Conservation (phyloP, 2,797 vertebrate genomes). For the Hoplostethus atlanticus region DNA sequence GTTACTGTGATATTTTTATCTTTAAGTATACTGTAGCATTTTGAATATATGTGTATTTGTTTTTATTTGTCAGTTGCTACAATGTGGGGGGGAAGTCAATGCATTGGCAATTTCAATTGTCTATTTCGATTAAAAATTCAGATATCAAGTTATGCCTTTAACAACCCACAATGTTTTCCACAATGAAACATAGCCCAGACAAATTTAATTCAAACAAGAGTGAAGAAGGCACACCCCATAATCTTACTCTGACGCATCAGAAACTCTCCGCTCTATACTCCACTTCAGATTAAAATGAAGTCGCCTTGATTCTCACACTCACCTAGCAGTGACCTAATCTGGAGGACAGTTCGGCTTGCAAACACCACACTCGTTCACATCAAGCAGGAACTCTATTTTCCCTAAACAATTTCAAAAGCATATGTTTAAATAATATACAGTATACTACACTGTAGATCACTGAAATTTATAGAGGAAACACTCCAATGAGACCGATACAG, state of each 20-base stretch:
- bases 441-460: background rate
- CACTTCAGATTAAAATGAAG: conserved; percentile 16
- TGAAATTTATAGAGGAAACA: conserved; percentile 13
- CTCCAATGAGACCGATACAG: conserved; percentile 12
- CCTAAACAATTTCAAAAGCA: conserved; percentile 11
- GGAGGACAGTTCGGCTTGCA: background rate
- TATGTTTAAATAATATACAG: conserved; percentile 10
- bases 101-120: background rate
- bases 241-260: conserved; percentile 21
- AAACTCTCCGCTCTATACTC: background rate
- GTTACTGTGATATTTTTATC: background rate
- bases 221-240: conserved; percentile 66
- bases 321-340: conserved; percentile 8
- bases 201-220: conserved; percentile 21
- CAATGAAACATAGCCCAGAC: conserved; percentile 17
- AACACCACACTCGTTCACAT: background rate
- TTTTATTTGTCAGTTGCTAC: background rate
- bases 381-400: background rate
- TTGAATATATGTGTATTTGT: background rate
- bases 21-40: conserved; percentile 1
- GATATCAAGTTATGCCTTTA: conserved; percentile 17
- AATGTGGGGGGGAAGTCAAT: background rate
- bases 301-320: conserved; percentile 6
- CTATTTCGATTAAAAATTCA: conserved; percentile 18
- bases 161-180: conserved; percentile 7